A percentile compares a stretch with the other conserved stretches of the same genome.
Evolutionary conservation across 2,113 vertebrate genomes (phyloP).

Genomic region (Bombycilla garrulus): DNA sequence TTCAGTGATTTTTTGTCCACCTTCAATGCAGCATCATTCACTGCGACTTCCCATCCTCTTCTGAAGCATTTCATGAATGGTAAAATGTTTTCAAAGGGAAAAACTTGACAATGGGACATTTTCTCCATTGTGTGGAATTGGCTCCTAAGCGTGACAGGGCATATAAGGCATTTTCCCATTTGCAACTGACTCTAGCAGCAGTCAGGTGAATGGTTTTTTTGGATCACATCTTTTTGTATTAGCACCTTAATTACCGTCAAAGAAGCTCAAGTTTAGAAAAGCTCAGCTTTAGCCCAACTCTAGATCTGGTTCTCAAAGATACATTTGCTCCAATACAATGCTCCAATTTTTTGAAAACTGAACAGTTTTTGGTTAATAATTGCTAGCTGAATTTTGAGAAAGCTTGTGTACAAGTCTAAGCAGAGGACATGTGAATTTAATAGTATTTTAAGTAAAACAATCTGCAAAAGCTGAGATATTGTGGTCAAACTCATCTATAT

Average conservation of each 20-base stretch:
- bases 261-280: background rate
- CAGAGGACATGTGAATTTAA: background rate
- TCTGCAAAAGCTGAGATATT: background rate
- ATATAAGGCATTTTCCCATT: background rate
- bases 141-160: fast-evolving
- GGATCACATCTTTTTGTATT: fast-evolving
- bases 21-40: background rate
- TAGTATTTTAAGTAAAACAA: background rate
- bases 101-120: background rate
- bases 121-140: background rate
- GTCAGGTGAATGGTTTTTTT: background rate
- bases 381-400: background rate
- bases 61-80: fast-evolving
- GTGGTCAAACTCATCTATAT: background rate
- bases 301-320: background rate
- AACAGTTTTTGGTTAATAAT: background rate
- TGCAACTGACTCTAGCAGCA: background rate
- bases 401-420: background rate
- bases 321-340: background rate
- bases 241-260: background rate
- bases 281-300: background rate
- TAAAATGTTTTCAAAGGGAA: background rate
- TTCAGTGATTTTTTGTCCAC: background rate
- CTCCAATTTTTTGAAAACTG: background rate
- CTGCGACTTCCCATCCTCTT: background rate